Evolutionary conservation across 2,888 invertebrate species (phyloP).

Genomic region (Pristionchus arcanus): DNA sequence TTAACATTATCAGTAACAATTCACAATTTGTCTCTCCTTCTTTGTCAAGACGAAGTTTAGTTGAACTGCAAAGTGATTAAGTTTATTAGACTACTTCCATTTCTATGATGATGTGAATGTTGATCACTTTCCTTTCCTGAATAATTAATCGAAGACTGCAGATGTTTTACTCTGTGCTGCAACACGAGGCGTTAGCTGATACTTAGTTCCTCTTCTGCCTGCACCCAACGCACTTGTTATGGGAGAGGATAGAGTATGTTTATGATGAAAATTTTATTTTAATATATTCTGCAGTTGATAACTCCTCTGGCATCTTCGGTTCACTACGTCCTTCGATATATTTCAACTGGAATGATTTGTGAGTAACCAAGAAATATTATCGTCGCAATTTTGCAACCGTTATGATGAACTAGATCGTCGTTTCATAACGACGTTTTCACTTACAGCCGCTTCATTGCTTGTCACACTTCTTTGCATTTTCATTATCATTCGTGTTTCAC

Average conservation of each 20-base stretch:
- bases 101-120: not conserved
- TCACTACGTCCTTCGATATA: not conserved
- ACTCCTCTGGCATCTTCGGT: not conserved
- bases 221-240: no score
- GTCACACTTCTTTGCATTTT: not conserved
- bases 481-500: not conserved
- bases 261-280: no score
- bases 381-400: no score
- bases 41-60: not conserved
- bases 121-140: not conserved
- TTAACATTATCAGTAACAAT: no score
- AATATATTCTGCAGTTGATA: not conserved
- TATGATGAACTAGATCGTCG: no score
- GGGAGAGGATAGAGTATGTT: no score
- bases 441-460: not conserved
- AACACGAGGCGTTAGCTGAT: no score
- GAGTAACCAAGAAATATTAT: no score
- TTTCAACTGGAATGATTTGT: slow-evolving; percentile 3
- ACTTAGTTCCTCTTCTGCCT: no score
- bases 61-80: not conserved
- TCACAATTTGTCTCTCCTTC: not conserved
- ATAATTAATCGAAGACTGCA: not conserved
- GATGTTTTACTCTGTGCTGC: no score
- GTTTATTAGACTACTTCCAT: not conserved
- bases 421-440: no score